These are phyloP conservation scores for Coenonympha glycerion DNA, from an alignment of 2,888 invertebrate species.

Conservation along the genomic window DNA sequence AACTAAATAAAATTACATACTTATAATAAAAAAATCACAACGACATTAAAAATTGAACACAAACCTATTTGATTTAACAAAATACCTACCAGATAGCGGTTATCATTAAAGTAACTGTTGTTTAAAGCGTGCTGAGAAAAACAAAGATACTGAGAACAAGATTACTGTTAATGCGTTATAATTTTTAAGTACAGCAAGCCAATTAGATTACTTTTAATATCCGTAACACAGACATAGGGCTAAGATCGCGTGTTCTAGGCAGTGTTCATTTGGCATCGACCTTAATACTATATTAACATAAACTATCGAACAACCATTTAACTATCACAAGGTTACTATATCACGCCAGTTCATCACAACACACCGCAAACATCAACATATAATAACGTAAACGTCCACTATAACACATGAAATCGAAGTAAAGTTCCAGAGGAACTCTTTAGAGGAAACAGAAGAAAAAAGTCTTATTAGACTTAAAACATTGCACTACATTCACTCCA, in stretches of 20 bases:
- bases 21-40: not conserved
- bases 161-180: not conserved
- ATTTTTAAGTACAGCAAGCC: constrained; percentile 63
- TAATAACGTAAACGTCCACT: constrained; percentile 27
- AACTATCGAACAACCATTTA: constrained; percentile 39
- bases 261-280: constrained; percentile 49
- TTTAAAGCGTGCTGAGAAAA: not conserved
- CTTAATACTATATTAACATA: constrained; percentile 45
- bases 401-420: constrained; percentile 23
- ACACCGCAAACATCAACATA: constrained; percentile 30
- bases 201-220: constrained; percentile 50
- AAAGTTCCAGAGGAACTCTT: not conserved
- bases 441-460: not conserved
- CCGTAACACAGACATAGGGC: constrained; percentile 38
- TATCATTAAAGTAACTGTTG: not conserved
- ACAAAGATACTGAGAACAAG: not conserved
- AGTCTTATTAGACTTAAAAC: not conserved
- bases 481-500: not conserved
- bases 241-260: constrained; percentile 70
- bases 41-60: not conserved
- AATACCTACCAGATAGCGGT: not conserved
- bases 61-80: not conserved
- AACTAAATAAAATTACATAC: not conserved
- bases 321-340: constrained; percentile 60
- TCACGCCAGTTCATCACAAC: constrained; percentile 39